Base-by-base conservation (phyloP, 2,888 invertebrate genomes). In the Ophonus ardosiacus region DNA sequence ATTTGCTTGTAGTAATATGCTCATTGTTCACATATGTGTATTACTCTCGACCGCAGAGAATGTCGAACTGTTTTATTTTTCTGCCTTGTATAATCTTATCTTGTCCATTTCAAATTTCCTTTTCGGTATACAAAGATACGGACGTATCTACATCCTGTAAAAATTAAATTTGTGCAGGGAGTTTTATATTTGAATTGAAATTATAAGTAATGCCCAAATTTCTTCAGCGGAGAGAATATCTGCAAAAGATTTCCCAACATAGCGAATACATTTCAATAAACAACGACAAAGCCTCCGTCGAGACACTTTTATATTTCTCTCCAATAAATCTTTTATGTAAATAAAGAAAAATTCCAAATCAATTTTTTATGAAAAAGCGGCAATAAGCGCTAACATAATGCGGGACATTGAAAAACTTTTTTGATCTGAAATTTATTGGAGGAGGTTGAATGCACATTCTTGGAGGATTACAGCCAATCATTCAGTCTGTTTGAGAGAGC, bases 301-400 rank as follows among this genome's bases (percentile, higher is more conserved):
- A 82, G 82, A 82, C 82, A 82, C 82, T 82, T 82, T 82, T 83
- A 83, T 76, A 83, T 83, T 83, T 76, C 74, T 83, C 74, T 83
- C 83, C 74, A 74, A 83, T 83, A 83, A 83, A 83, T 83, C 83
- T 83, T 83, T 83, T 83, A 83, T 83, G 83, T 83, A 83, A 83
- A 83, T 83, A 83, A 61, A 57, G 74, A 59, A 83, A 76, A 83
- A 76, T 43, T 83, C 57, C 83, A 61, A 83, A 83, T 83, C 83
- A 83, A 83, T 83, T 83, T 83, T 83, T 76, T 61, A 59, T 76
- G 76, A 76, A 83, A 71, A 74, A 83, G 76, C 74, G 59, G 38
- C 83, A 83, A 83, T 83, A 83, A 76, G 83, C 83, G 18, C 61
- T 21, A 61, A 83, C 83, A 83, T 76, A 83, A 76, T 81, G 71